Evolutionary conservation across 2,888 invertebrate genomes (phyloP).

Genomic region (Eupithecia dodoneata): DNA sequence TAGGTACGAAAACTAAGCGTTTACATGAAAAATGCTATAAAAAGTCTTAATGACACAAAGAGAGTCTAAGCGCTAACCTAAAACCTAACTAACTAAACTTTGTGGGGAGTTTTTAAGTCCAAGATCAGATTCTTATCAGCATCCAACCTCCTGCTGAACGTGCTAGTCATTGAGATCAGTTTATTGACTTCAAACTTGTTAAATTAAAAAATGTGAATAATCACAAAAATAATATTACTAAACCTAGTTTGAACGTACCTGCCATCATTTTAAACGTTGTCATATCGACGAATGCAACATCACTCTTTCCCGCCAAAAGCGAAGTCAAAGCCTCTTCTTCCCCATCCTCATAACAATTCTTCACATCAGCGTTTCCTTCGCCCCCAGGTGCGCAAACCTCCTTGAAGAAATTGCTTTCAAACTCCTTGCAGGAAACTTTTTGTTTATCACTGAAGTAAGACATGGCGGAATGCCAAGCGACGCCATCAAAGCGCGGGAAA

Average conservation of each 20-base stretch:
- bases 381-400: conserved; percentile 86
- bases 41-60: too few relatives aligned
- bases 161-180: too few relatives aligned
- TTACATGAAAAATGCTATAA: too few relatives aligned
- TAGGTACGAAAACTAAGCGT: too few relatives aligned
- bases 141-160: too few relatives aligned
- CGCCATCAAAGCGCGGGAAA: conserved; percentile 91
- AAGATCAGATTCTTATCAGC: too few relatives aligned
- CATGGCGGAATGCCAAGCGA: conserved; percentile 86
- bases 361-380: conserved; percentile 51
- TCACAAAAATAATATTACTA: background rate
- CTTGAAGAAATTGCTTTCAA: conserved; percentile 85
- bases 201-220: background rate
- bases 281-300: conserved; percentile 91
- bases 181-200: background rate
- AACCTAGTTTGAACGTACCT: conserved; percentile 68
- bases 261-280: conserved; percentile 85
- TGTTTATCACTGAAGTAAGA: conserved; percentile 70
- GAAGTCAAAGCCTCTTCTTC: conserved; percentile 88
- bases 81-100: too few relatives aligned
- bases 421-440: conserved; percentile 70
- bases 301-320: conserved; percentile 86
- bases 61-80: too few relatives aligned
- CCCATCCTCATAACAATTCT: conserved; percentile 73
- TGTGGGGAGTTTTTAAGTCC: too few relatives aligned